phyloP scores from a whole-genome alignment of 2,113 vertebrate species.

The Ovis canadensis region DNA sequence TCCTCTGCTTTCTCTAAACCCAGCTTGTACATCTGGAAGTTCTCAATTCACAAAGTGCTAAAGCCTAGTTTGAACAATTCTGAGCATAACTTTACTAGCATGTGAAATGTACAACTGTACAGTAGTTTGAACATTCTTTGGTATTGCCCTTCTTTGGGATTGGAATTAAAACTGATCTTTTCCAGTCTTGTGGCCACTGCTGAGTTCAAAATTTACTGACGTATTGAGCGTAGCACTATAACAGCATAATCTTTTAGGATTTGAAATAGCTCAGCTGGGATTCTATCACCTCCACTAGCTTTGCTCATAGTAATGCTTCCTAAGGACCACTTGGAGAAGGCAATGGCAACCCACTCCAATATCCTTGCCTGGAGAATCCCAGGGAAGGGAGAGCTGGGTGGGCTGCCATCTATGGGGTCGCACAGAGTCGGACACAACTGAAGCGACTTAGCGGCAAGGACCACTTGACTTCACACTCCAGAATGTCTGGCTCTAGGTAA shows the following conservation, averaged over 20 bases:
- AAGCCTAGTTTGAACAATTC: not conserved
- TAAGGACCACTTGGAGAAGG: not conserved
- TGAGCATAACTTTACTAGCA: not conserved
- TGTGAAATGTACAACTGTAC: not conserved
- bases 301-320: not conserved
- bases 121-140: not conserved
- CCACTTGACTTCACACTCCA: not conserved
- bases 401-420: no score
- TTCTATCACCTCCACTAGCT: not conserved
- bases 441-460: not conserved
- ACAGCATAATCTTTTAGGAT: not conserved
- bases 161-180: not conserved
- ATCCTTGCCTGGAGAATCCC: no score
- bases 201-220: not conserved
- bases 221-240: not conserved
- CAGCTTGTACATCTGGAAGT: not conserved
- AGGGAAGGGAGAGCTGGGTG: no score
- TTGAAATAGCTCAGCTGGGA: not conserved
- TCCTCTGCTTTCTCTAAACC: not conserved
- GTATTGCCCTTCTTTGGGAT: not conserved
- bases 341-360: no score
- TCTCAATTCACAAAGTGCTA: not conserved
- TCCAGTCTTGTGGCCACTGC: not conserved
- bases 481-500: not conserved
- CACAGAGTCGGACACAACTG: no score